Evolutionary conservation across 2,888 invertebrate genomes (phyloP).

Genomic region (Allolobophora icterica): DNA sequence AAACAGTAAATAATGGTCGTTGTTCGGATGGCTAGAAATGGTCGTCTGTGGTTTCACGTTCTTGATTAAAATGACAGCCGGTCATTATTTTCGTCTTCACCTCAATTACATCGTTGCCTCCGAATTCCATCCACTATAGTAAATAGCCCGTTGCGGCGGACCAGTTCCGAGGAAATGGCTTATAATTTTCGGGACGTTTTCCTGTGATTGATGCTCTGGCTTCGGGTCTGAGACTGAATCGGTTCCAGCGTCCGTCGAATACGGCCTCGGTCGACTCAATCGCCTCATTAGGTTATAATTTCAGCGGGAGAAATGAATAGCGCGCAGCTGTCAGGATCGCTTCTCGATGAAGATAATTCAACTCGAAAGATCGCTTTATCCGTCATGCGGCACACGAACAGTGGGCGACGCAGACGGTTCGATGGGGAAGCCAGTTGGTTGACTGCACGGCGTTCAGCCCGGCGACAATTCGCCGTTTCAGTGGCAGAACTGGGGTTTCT

Average conservation of each 20-base stretch:
- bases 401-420: not conserved
- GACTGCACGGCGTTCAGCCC: not conserved
- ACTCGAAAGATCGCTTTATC: not conserved
- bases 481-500: not conserved
- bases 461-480: not conserved
- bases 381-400: not conserved
- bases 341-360: conserved; percentile 17
- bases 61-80: not conserved
- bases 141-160: not conserved
- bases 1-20: not conserved
- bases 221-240: not conserved
- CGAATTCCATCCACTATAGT: not conserved
- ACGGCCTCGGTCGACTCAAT: not conserved
- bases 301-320: not conserved
- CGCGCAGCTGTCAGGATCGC: not conserved
- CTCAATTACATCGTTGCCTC: conserved; percentile 9
- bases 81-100: conserved; percentile 8
- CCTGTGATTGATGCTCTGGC: conserved; percentile 21
- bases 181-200: conserved; percentile 28
- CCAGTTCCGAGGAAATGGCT: conserved; percentile 7
- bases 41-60: not conserved
- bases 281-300: conserved; percentile 28
- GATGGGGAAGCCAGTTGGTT: not conserved
- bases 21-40: not conserved
- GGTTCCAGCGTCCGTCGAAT: conserved; percentile 3